These are phyloP conservation scores for Diceros bicornis DNA, from an alignment of 2,797 vertebrate genomes.

Conservation along the genomic window DNA sequence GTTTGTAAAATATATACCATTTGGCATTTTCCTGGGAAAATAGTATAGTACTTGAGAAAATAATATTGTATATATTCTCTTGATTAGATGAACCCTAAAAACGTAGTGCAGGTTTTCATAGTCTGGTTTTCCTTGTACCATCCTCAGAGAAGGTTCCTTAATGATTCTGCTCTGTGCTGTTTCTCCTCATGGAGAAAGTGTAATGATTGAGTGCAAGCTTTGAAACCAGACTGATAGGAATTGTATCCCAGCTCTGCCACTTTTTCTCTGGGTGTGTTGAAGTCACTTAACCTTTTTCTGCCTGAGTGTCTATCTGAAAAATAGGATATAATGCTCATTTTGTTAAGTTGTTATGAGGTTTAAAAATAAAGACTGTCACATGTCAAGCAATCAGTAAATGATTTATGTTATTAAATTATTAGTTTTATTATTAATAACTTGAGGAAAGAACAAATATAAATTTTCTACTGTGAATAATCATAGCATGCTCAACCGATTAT, in stretches of 20 bases:
- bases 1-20: background rate
- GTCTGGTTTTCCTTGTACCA: background rate
- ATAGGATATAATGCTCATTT: background rate
- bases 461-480: constrained; percentile 32
- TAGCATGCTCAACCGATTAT: background rate
- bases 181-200: background rate
- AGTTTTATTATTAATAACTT: constrained; percentile 47
- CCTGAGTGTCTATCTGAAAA: constrained; percentile 2
- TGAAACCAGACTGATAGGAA: background rate
- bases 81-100: background rate
- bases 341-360: constrained; percentile 7
- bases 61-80: constrained; percentile 26
- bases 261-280: background rate
- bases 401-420: constrained; percentile 31
- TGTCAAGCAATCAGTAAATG: background rate
- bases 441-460: background rate
- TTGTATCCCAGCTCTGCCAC: background rate
- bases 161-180: background rate
- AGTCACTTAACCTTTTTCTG: background rate
- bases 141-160: background rate
- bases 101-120: background rate
- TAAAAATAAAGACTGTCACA: constrained; percentile 7
- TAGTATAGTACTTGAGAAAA: background rate
- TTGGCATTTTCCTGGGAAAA: background rate
- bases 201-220: background rate